Base-by-base conservation (phyloP, 2,888 invertebrate species). In the Tanytarsus gracilentus region DNA sequence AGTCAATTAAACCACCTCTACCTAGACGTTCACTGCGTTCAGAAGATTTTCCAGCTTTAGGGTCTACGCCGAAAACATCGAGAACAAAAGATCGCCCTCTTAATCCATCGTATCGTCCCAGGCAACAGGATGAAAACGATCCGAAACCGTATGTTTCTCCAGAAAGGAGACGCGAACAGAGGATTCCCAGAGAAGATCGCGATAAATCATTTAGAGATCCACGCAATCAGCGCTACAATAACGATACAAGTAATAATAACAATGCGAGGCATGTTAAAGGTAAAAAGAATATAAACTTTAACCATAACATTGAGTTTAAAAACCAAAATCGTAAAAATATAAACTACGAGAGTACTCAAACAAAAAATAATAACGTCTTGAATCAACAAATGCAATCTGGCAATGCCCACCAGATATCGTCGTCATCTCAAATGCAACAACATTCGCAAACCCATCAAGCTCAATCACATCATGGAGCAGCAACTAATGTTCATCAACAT, bases 1-100 rank as follows among this genome's bases (percentile, higher is more conserved):
- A 69, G 8, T 70, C 70, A 0, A 69, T 33, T 69, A 62, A 77
- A 69, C 25, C 61, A 8, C 60, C 11, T 1, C 72, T 68, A 62
- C 69, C 69, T 30, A 71, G 72, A 62, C 67, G 72, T 63, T 72
- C 69, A 67, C 72, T 65, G 64, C 64, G 82, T 76, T 63, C 82
- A 73, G 71, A 83, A 77, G 74, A 83, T 77, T 67, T 76, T 80
- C 66, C 79, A 68, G 72, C 79, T 68, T 67, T 77, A 66, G 68
- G 79, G 75, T 60, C 65, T 65, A 48, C n/a, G n/a, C n/a, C n/a
- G n/a, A n/a, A n/a, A 8, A 52, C 18, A 18, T 14, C 52, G 3
- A 11, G 26, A 25, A 4, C 39, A 4, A 48, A 68, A 71, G 39
- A 67, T 64, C 53, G 49, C 67, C n/a, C 63, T n/a, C 1, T 9